Base-by-base conservation (phyloP, 1,140 invertebrate genomes). In the Cyphomyrmex costatus region DNA sequence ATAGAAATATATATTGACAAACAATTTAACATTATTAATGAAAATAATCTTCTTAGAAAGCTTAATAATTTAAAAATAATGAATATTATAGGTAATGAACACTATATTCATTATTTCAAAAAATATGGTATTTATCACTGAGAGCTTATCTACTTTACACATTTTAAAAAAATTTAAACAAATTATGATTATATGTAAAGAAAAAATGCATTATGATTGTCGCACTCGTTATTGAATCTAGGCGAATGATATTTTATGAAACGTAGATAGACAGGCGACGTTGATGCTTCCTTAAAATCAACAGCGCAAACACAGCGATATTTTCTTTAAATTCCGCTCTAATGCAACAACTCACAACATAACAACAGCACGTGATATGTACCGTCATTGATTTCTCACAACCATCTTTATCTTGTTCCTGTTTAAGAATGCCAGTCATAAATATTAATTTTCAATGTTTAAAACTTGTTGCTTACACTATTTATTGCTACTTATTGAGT, bases 311-410 rank as follows among this genome's bases (percentile, higher is more conserved):
- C 68, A 74, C 14, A 16, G 53, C n/a, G 56, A 82, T 82, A 82
- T 82, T 82, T 82, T 82, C 66, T 82, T 71, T 82, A 82, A 82
- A 71, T 82, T 82, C 68, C 66, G 19, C 24, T 56, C 19, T 68
- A 79, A 68, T 46, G 36, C 36, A 24, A n/a, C 33, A 56, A 36
- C 63, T 51, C n/a, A 56, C 21, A 21, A 21, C 49, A 56, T 80
- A 21, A 21, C 74, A 21, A 76, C 36, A 24, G 73, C 30, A 42
- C 14, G 33, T 21, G 36, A 63, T 46, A 51, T 19, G 42, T 79
- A 79, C n/a, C 8, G 33, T 4, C 7, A 79, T 68, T 27, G 36
- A 65, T 65, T 51, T 16, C 30, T 68, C 14, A 14, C 19, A 19
- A 5, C 2, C 27, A 24, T 30, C 24, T n/a, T 46, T 49, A 49